phyloP scores from a whole-genome alignment of 2,113 vertebrate species.

The Galemys pyrenaicus region DNA sequence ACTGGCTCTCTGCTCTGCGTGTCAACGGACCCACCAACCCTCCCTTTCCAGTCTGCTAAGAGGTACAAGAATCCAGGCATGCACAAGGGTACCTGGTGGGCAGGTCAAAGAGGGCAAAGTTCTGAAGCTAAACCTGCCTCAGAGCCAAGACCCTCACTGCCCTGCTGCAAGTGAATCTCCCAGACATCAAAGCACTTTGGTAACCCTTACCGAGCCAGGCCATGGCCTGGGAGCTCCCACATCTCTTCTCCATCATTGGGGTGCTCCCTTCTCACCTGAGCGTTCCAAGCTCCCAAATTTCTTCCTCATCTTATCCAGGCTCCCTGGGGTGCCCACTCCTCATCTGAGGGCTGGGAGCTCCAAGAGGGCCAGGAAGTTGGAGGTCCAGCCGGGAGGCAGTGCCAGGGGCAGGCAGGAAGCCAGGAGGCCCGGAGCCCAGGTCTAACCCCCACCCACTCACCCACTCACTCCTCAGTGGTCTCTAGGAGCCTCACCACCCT shows the following conservation, averaged over 20 bases:
- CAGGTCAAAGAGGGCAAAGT: background rate
- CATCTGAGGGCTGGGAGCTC: background rate
- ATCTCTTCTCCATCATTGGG: background rate
- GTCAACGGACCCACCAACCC: background rate
- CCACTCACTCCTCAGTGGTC: background rate
- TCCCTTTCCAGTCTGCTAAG: background rate
- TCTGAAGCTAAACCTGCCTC: background rate
- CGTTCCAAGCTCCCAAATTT: background rate
- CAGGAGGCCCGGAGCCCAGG: background rate
- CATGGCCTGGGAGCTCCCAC: background rate
- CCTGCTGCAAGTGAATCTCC: background rate
- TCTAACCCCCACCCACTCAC: background rate
- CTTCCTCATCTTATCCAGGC: background rate
- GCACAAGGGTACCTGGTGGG: background rate
- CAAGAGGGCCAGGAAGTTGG: background rate
- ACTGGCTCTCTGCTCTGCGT: background rate
- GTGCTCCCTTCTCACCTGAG: background rate
- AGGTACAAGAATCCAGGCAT: background rate
- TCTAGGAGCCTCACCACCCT: background rate
- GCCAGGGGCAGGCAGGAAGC: background rate
- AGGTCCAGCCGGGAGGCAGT: background rate
- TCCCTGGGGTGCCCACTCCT: background rate
- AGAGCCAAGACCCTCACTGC: background rate
- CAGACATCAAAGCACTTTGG: background rate
- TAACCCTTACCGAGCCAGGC: background rate